phyloP scores from a whole-genome alignment of 2,113 vertebrate genomes.

The Tychaedon coryphoeus region DNA sequence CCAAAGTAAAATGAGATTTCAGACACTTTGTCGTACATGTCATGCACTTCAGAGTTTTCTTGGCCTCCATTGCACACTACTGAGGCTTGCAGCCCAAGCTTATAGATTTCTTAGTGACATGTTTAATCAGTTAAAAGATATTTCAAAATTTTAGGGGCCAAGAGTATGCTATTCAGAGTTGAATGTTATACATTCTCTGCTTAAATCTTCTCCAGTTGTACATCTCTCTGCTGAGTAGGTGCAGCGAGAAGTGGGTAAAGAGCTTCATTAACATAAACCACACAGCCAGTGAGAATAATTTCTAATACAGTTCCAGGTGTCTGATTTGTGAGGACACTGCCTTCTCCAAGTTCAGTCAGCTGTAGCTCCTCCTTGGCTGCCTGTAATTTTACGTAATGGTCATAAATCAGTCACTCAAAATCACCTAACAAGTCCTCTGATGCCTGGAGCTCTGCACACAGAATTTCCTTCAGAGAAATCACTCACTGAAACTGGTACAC shows the following conservation, averaged over 20 bases:
- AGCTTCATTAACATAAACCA: background rate
- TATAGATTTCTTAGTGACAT: background rate
- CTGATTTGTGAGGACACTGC: fast-evolving
- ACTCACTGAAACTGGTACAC: background rate
- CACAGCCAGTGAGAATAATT: background rate
- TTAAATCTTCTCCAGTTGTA: background rate
- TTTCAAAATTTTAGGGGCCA: background rate
- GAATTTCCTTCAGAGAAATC: background rate
- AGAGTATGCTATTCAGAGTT: background rate
- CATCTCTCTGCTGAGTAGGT: background rate
- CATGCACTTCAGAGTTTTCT: background rate
- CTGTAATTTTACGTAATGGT: background rate
- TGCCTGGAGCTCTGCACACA: background rate
- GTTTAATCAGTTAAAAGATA: background rate
- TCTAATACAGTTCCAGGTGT: background rate
- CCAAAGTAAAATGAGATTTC: background rate
- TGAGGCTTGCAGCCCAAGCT: background rate
- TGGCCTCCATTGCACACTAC: background rate
- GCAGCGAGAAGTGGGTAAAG: background rate
- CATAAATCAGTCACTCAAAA: background rate
- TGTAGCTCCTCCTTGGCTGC: background rate
- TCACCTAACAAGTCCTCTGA: background rate
- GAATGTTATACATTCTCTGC: background rate
- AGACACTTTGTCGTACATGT: background rate
- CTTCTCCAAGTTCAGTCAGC: background rate